Base-by-base conservation (phyloP, 2,113 vertebrate species). In the Rhynchomys soricoides region DNA sequence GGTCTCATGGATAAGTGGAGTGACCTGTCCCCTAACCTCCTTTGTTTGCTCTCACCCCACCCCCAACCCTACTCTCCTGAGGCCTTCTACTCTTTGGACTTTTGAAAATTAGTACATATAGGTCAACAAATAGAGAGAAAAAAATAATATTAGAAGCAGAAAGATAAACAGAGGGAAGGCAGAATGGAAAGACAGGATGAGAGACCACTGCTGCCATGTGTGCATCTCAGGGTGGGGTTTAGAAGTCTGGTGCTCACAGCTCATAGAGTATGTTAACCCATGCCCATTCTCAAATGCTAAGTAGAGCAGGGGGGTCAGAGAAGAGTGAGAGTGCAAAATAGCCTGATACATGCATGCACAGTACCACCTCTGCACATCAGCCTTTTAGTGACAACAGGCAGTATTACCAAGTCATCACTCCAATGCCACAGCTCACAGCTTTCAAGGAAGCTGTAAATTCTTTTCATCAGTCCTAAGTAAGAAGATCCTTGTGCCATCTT, bases 381-480 rank as follows among this genome's bases (percentile, higher is more conserved):
- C 59, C 94, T 68, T 91, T 92, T 52, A 74, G 71, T 40, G 89
- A 94, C 74, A 6, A 22, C 59, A 95, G 90, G 52, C 26, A 26
- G 77, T 90, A 70, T 74, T 29, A 95, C 85, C 97, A 94, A 96
- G 17, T 94, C 43, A 95, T 93, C n/a, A 13, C 66, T 45, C 11
- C 0, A 79, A 93, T 93, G 94, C 82, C 0, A 86, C 93, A 19
- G 83, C 81, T 93, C 31, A 12, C 50, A 90, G 95, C 59, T 97
- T 97, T 93, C 94, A 95, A 98, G 96, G 95, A 97, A 97, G 97
- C 96, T 95, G 96, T 59, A 95, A 96, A 79, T 89, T 96, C 57
- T 86, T 68, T 97, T 87, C 93, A 95, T 98, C 95, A 86, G 87
- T 91, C 89, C 62, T 55, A 87, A 95, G 95, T 71, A 96, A 64